phyloP scores from a whole-genome alignment of 2,888 invertebrate genomes.

The Noctua janthe region DNA sequence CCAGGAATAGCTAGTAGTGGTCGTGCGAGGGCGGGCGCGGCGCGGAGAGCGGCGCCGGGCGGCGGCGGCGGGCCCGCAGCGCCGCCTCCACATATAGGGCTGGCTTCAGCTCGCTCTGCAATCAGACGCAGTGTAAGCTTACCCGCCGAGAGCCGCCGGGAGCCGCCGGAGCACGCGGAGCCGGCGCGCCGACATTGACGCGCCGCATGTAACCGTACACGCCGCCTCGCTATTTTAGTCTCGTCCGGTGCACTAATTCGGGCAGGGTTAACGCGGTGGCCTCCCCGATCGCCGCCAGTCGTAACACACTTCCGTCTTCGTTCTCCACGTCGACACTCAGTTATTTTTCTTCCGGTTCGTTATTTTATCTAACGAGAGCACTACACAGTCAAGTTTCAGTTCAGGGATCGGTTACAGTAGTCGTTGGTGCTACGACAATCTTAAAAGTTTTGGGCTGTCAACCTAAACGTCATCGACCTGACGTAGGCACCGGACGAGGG shows the following conservation, averaged over 20 bases:
- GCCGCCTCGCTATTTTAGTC: constrained; percentile 89
- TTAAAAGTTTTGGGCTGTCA: constrained; percentile 75
- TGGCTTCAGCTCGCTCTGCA: constrained; percentile 85
- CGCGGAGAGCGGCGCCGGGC: constrained; percentile 70
- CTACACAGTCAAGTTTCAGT: constrained; percentile 66
- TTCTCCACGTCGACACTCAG: constrained; percentile 82
- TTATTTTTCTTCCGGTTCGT: constrained; percentile 69
- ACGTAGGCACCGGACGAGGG: constrained; percentile 85
- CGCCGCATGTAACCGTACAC: constrained; percentile 89
- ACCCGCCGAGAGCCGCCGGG: constrained; percentile 82
- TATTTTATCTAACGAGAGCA: constrained; percentile 64
- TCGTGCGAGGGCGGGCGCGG: constrained; percentile 80
- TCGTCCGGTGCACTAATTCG: constrained; percentile 90
- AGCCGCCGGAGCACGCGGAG: constrained; percentile 79
- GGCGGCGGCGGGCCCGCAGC: constrained; percentile 70
- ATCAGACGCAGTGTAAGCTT: constrained; percentile 87
- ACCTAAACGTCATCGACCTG: constrained; percentile 88
- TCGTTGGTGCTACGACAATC: constrained; percentile 41
- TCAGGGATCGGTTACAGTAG: constrained; percentile 46
- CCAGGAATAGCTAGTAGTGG: constrained; percentile 85
- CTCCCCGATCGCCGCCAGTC: constrained; percentile 83
- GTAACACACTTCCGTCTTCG: constrained; percentile 87
- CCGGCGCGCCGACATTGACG: constrained; percentile 87
- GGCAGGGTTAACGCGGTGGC: constrained; percentile 90
- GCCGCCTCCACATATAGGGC: constrained; percentile 89